phyloP scores from a whole-genome alignment of 2,797 vertebrate genomes.

The Paramormyrops hopkinsi region DNA sequence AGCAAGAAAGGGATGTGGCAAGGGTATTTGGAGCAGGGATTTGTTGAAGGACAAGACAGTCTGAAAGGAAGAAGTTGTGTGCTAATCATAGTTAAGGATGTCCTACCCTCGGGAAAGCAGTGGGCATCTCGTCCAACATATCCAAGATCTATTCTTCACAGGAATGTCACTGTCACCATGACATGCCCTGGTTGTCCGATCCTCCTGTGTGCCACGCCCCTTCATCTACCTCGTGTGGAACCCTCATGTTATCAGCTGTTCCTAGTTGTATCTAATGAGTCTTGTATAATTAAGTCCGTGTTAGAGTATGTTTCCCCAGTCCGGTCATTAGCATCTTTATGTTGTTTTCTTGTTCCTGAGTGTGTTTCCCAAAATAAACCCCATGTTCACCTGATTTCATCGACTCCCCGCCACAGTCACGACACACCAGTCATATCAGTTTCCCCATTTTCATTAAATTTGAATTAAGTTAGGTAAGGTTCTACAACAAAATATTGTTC shows the following conservation, averaged over 20 bases:
- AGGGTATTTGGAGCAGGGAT: not conserved
- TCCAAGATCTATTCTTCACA: not conserved
- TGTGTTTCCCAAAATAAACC: not conserved
- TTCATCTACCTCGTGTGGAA: not conserved
- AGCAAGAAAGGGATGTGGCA: not conserved
- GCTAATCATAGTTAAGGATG: not conserved
- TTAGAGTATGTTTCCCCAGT: not conserved
- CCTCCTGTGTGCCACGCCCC: not conserved
- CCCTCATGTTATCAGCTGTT: not conserved
- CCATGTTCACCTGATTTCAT: not conserved
- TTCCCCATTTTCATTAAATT: not conserved
- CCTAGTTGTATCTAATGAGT: not conserved
- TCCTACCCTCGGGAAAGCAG: not conserved
- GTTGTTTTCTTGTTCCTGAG: not conserved
- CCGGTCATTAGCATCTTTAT: not conserved
- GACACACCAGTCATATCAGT: not conserved
- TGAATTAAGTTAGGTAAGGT: not conserved
- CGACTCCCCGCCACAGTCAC: not conserved
- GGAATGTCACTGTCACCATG: not conserved
- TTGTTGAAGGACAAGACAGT: not conserved
- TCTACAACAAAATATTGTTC: not conserved
- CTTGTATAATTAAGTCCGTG: not conserved
- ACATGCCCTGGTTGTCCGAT: not conserved
- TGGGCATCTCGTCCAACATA: not conserved
- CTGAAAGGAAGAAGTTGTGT: not conserved